Evolutionary conservation across 2,113 vertebrate species (phyloP), one percentile per base, ranked within the genome.

Genomic region (Ptilorrhoa leucosticta): DNA sequence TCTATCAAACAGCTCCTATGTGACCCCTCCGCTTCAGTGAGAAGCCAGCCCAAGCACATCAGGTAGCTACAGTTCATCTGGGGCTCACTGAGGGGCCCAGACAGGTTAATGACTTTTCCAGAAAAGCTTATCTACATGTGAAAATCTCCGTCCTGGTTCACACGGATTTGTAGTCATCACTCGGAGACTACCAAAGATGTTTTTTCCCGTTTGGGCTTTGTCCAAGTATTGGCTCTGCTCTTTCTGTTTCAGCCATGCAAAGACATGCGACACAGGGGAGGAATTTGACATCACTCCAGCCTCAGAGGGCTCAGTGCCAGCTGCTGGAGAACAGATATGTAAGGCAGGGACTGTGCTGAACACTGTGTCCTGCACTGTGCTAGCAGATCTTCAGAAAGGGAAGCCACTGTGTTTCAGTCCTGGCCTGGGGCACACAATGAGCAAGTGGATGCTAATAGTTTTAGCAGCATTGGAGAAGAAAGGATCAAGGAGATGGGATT

Each of bases 111-210:
- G 90, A 48, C 75, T 95, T 95, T 85, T 77, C 82, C 94, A 96
- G 93, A 85, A 68, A 80, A 92, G 82, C 33, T 91, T 94, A 94
- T 93, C 87, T 91, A 90, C 87, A 90, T 96, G 96, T 95, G 94
- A 96, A 97, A 95, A 97, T 94, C 94, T 96, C 85, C 0, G 14
- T 70, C 88, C 79, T 48, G 90, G 82, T 95, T 95, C 95, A 95
- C 95, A 96, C 42, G 28, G 69, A 28, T 64, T 65, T 71, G 18
- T 3, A 76, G 92, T 54, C 93, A 30, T 71, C 87, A 73, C 90
- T 88, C 85, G 70, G 82, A 57, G 42, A 45, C 58, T 93, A 70
- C 87, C 73, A 39, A 42, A 90, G 90, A 86, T 79, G 76, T 89
- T 93, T 95, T 86, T 96, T 94, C 94, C 96, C 9, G 15, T 92